Base-by-base conservation (phyloP, 2,797 vertebrate species). In the Cyclopterus lumpus region DNA sequence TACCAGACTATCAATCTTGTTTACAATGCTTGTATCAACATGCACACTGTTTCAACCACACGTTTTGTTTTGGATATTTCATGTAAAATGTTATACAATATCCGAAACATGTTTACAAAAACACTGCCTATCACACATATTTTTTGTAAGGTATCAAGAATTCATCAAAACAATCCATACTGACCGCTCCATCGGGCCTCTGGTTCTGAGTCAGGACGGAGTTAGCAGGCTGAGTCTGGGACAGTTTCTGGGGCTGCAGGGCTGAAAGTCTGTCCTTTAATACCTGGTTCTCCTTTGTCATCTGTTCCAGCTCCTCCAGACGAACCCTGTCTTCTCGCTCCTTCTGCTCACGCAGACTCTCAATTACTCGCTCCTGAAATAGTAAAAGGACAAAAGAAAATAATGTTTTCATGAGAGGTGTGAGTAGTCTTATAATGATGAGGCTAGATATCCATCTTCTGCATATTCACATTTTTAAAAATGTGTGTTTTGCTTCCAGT, bases 211-310 rank as follows among this genome's bases (percentile, higher is more conserved):
- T 81, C 12, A 49, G 64, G 22, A 36, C 38, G 8, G 71, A 67
- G 74, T 83, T 92, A 16, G 71, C 42, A 18, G 85, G 49, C 66
- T 84, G 93, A 75, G 68, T 85, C 63, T 67, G 81, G 57, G 75
- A 40, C 49, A 78, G 44, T 63, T 87, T 93, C 73, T 95, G 97
- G 72, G 96, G 93, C 90, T 97, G 97, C 81, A 98, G 92, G 81
- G 91, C 93, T 73, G 95, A 94, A 55, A 99, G 95, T 82, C 95
- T 97, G 77, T 97, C 96, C 92, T 97, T 99, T 72, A 99, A 89
- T 49, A 97, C 95, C 86, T 97, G 97, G 92, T 98, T 99, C 94
- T 99, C 98, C 88, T 96, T 97, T 87, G 97, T 96, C 88, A 96
- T 96, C 48, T 94, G 95, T 81, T 97, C 97, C 67, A 96, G 89